Conservation (phyloP, 2,113 vertebrate species). For the Eleginops maclovinus region DNA sequence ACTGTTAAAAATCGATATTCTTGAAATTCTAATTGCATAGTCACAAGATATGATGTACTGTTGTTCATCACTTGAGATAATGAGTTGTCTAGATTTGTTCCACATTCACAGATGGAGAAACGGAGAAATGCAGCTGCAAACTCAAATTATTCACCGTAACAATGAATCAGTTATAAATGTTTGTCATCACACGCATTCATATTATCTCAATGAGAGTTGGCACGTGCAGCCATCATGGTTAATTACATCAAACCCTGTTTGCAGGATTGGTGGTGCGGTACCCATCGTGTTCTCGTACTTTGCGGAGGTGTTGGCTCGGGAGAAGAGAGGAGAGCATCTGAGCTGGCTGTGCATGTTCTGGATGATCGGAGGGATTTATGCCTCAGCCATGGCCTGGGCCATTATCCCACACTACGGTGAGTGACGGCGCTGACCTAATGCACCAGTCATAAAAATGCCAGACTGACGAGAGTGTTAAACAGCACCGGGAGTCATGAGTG, state of each 20-base stretch:
- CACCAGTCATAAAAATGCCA: not conserved
- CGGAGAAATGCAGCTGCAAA: not conserved
- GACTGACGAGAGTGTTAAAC: not conserved
- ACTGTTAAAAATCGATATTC: not conserved
- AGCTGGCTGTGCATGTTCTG: constrained; percentile 99
- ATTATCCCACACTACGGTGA: constrained; percentile 99
- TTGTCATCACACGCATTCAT: not conserved
- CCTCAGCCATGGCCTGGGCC: constrained; percentile 99
- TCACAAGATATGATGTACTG: not conserved
- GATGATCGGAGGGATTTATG: constrained; percentile 99
- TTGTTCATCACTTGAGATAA: not conserved
- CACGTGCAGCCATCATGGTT: not conserved
- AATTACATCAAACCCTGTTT: constrained; percentile 24
- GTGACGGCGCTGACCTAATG: constrained; percentile 49
- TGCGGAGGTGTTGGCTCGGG: constrained; percentile 94
- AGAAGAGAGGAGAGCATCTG: constrained; percentile 96
- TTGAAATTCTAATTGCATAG: not conserved
- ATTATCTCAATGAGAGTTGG: not conserved
- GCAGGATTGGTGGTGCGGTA: constrained; percentile 94
- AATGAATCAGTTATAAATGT: constrained; percentile 9
- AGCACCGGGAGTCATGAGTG: not conserved
- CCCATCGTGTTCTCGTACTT: constrained; percentile 97
- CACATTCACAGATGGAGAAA: constrained; percentile 7
- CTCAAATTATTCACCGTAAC: not conserved
- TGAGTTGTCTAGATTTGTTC: not conserved